phyloP scores from a whole-genome alignment of 2,888 invertebrate species.

The Mythimna pallens region DNA sequence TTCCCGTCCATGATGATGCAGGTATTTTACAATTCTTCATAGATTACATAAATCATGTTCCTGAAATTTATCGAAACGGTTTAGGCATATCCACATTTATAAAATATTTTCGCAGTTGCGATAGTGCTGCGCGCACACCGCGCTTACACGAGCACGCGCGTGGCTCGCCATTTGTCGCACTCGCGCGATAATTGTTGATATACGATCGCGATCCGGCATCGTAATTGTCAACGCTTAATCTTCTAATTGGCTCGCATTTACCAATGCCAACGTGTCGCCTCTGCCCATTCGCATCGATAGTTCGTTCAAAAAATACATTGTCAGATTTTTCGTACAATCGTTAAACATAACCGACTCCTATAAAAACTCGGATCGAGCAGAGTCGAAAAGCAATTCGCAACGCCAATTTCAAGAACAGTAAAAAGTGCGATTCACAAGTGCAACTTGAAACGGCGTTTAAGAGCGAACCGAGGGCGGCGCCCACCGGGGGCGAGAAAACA shows the following conservation, averaged over 20 bases:
- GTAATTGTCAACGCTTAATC: conserved; percentile 91
- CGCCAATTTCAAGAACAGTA: conserved; percentile 89
- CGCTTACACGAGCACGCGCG: conserved; percentile 82
- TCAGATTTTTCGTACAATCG: conserved; percentile 67
- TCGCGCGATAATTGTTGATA: conserved; percentile 90
- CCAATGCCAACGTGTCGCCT: conserved; percentile 87
- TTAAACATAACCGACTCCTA: conserved; percentile 72
- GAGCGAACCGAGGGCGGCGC: conserved; percentile 89
- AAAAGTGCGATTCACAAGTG: conserved; percentile 91
- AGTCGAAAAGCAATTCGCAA: conserved; percentile 87
- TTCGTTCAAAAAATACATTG: conserved; percentile 78
- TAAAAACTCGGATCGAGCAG: conserved; percentile 78
- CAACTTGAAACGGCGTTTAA: conserved; percentile 90
- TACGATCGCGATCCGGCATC: conserved; percentile 89
- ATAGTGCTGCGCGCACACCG: conserved; percentile 69
- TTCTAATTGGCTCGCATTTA: conserved; percentile 91
- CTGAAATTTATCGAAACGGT: conserved; percentile 24
- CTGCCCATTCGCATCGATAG: conserved; percentile 78
- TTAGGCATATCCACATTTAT: conserved; percentile 53
- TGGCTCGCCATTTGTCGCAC: conserved; percentile 88
- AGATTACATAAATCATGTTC: conserved; percentile 3
- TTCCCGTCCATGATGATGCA: neutral
- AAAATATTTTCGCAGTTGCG: conserved; percentile 59
- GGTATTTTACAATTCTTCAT: neutral
- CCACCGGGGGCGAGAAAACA: conserved; percentile 90